Evolutionary conservation across 2,113 vertebrate genomes (phyloP), one percentile per base, ranked within the genome.

Genomic region (Sapayoa aenigma): DNA sequence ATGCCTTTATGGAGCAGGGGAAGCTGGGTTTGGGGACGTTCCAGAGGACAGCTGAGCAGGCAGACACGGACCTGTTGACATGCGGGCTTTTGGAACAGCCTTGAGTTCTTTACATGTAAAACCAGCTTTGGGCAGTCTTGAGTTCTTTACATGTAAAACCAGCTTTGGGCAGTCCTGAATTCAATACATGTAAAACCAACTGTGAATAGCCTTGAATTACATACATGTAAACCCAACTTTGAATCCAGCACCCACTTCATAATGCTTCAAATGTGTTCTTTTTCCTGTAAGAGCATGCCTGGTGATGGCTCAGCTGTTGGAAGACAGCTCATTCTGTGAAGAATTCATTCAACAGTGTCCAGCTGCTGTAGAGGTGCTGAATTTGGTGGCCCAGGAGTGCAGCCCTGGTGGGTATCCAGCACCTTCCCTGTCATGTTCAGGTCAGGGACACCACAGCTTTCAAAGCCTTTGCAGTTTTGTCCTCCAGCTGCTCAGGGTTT

Each of bases 261-360:
- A 81, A 95, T 60, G 17, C 73, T 55, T 89, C 0, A 59, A 79
- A 95, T 19, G 9, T 72, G 25, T 91, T 80, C 7, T 96, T 97
- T 97, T 96, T 87, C 94, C 72, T 27, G 95, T 90, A 94, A 99
- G 99, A 97, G 98, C 99, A 68, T 99, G 99, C 94, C 98, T 99
- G 97, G 99, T 99, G 96, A 99, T 99, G 99, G 99, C 99, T 82
- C 99, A 99, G 97, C 98, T 99, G 77, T 98, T 99, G 93, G 99
- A 99, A 98, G 99, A 99, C 97, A 99, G 99, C 96, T 99, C 99
- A 14, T 99, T 99, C 96, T 99, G 99, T 98, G 99, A 99, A 97
- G 99, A 99, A 96, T 99, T 99, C 96, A 99, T 99, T 97, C 99
- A 99, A 94, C 99, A 99, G 96, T 99, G 99, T 94, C 99, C 99